Evolutionary conservation across 2,888 invertebrate species (phyloP).

Genomic region (Scaptomyza cyrtandrae): DNA sequence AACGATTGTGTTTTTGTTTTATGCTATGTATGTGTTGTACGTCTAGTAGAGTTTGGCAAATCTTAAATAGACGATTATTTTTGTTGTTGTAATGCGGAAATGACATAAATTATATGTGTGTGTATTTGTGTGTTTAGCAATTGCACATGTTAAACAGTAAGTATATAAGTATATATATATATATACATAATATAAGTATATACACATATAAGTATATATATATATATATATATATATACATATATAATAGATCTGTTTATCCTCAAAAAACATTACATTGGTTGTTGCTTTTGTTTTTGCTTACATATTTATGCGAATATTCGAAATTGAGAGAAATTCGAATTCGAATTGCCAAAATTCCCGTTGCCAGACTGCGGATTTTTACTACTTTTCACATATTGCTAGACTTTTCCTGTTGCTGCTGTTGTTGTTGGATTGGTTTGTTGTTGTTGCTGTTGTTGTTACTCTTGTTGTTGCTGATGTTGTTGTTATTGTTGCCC

Average conservation of each 20-base stretch:
- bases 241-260: no score
- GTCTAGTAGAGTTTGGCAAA: conserved; percentile 1
- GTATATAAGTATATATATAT: neutral
- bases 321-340: conserved; percentile 1
- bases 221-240: neutral
- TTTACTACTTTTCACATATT: neutral
- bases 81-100: neutral
- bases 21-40: neutral
- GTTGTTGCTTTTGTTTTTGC: no score
- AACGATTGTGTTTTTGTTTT: conserved; percentile 7
- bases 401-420: neutral
- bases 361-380: conserved; percentile 2
- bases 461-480: neutral
- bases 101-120: conserved; percentile 1
- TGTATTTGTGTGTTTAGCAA: neutral
- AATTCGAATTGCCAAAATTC: conserved; percentile 7
- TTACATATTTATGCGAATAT: neutral
- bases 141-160: conserved; percentile 10
- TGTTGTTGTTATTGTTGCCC: neutral
- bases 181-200: no score
- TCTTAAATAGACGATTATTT: conserved; percentile 3
- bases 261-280: no score
- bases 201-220: neutral
- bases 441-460: neutral
- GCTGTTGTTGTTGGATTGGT: no score